Conservation (phyloP, 2,888 invertebrate species). For the Auanema sp. region DNA sequence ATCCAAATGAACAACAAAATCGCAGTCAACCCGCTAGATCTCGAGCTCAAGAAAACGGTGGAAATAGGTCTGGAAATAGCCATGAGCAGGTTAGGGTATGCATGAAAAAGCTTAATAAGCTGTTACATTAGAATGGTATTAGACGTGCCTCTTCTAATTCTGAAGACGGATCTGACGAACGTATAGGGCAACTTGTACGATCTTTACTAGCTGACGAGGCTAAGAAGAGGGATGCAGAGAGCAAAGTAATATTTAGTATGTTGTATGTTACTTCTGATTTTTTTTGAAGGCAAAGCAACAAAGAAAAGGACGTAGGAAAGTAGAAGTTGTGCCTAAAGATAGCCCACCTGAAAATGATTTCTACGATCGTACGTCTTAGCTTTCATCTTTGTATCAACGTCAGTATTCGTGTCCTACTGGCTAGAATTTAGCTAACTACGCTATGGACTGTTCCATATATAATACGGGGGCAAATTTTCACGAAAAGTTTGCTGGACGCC, state of each 20-base stretch:
- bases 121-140: not conserved
- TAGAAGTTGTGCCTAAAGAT: constrained; percentile 1
- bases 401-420: too few species aligned
- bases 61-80: not conserved
- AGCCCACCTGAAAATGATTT: constrained; percentile 2
- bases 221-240: constrained; percentile 13
- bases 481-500: too few species aligned
- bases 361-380: too few species aligned
- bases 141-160: constrained; percentile 9
- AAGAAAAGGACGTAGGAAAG: constrained; percentile 10
- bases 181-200: constrained; percentile 11
- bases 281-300: constrained; percentile 6
- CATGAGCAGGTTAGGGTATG: not conserved
- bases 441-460: too few species aligned
- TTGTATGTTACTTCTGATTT: not conserved
- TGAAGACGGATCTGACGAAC: constrained; percentile 13
- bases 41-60: not conserved
- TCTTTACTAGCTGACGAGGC: constrained; percentile 11
- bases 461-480: too few species aligned
- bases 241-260: not conserved
- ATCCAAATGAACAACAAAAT: too few species aligned
- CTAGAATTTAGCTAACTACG: too few species aligned
- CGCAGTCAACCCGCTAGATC: not conserved
- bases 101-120: not conserved
- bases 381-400: too few species aligned